A percentile compares a stretch with the other conserved stretches of the same genome.
These are phyloP conservation scores for Volucella inflata DNA, from an alignment of 2,888 invertebrate species.

Conservation along the genomic window DNA sequence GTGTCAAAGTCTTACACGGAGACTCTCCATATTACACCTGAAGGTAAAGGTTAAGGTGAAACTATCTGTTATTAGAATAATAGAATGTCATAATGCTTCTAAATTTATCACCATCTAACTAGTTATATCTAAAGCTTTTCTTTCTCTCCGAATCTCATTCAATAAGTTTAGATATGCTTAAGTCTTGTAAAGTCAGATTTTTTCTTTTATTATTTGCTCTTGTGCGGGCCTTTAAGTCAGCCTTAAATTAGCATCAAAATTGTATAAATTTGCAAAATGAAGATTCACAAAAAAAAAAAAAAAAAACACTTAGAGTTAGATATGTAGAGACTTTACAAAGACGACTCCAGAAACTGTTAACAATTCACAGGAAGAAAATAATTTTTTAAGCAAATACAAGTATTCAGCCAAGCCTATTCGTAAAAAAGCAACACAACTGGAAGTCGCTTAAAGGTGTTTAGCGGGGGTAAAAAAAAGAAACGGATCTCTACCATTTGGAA, in stretches of 20 bases:
- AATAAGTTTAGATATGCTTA: background rate
- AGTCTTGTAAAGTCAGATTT: conserved; percentile 9
- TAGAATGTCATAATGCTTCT: conserved; percentile 2
- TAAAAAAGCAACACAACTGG: conserved; percentile 2
- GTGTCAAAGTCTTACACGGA: conserved; percentile 3
- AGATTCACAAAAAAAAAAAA: conserved; percentile 13
- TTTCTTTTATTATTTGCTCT: background rate
- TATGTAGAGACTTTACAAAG: conserved; percentile 4
- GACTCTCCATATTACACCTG: conserved; percentile 21
- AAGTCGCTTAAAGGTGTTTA: conserved; percentile 45
- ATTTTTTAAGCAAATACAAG: conserved; percentile 42
- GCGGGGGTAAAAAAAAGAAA: conserved; percentile 1
- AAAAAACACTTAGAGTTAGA: background rate
- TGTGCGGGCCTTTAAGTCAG: background rate
- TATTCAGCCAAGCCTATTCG: conserved; percentile 35
- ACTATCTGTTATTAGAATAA: conserved; percentile 13
- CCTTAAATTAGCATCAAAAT: conserved; percentile 38
- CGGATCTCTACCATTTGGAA: conserved; percentile 33
- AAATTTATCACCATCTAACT: conserved; percentile 28
- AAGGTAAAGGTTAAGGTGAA: conserved; percentile 68
- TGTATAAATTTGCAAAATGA: conserved; percentile 21
- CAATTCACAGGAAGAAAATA: conserved; percentile 60
- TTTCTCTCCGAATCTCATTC: conserved; percentile 2
- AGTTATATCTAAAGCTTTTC: conserved; percentile 2
- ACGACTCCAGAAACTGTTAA: conserved; percentile 14